Conservation (phyloP, 2,888 invertebrate genomes). For the Notodonta ziczac region DNA sequence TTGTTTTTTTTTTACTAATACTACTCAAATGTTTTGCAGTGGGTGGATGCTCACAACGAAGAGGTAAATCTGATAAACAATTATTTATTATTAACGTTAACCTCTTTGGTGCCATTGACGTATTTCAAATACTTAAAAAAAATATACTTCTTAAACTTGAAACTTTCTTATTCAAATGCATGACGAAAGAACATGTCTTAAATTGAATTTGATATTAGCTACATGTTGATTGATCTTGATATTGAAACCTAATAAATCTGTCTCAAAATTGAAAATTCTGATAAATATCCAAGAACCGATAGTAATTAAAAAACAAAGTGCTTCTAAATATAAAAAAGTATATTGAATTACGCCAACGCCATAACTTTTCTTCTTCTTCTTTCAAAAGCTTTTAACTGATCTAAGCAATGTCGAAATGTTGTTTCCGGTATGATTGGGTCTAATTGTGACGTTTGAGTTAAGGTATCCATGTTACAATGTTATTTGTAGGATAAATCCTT, state of each 20-base stretch:
- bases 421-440: constrained; percentile 16
- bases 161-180: no score
- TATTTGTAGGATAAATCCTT: constrained; percentile 1
- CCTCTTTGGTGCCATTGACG: constrained; percentile 31
- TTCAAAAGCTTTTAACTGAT: constrained; percentile 25
- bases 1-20: constrained; percentile 74
- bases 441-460: constrained; percentile 29
- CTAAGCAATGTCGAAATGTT: constrained; percentile 4
- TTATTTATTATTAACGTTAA: constrained; percentile 37
- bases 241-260: no score
- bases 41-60: constrained; percentile 88
- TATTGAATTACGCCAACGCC: constrained; percentile 31
- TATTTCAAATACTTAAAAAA: constrained; percentile 23
- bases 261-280: no score
- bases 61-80: constrained; percentile 81
- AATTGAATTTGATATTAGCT: no score
- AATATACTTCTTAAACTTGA: no score
- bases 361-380: constrained; percentile 23
- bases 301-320: neutral
- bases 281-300: no score
- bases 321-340: neutral
- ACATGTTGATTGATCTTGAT: no score
- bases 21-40: constrained; percentile 82
- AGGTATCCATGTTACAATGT: constrained; percentile 8
- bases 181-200: no score